Evolutionary conservation across 2,888 invertebrate species (phyloP), one percentile per base, ranked within the genome.

Genomic region (Argyresthia goedartella): DNA sequence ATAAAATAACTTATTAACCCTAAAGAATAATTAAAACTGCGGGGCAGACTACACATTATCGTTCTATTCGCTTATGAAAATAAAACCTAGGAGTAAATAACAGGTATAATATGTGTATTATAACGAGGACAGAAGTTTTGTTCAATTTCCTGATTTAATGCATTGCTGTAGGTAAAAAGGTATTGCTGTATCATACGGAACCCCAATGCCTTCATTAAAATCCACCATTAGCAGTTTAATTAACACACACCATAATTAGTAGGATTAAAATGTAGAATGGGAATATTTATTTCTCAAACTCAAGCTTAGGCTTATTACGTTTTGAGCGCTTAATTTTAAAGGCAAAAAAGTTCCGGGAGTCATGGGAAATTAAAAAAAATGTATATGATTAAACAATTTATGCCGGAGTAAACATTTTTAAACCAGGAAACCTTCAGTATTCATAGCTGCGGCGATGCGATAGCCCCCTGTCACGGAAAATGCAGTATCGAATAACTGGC

Each of bases 211-310:
- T 2, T 14, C 8, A 14, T 14, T 44, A 1, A 4, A 44, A 15
- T 44, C 14, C 44, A 15, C 13, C 43, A 43, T 7, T 14, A 56
- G 63, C 68, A 76, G 81, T 81, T 69, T 81, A 82, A 82, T 81
- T 81, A 78, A 81, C 74, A 73, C 64, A 69, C 75, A 71, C 63
- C 73, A 71, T 76, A 78, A 81, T 81, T 79, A 80, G 73, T 71
- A 69, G 66, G 75, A 81, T 82, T 82, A 82, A 79, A 70, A 76
- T 81, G 80, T 81, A 71, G 69, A 63, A 60, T 62, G 64, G 67
- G 25, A 25, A 4, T 25, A 25, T 25, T 60, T 72, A 73, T 76
- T 75, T 74, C 73, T 76, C 71, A 75, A 74, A 67, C 67, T 72
- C 72, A 59, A 41, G n/a, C 6, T 59, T 59, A 55, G 66, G 64